Base-by-base conservation (phyloP, 2,113 vertebrate species). In the Silurus glanis region DNA sequence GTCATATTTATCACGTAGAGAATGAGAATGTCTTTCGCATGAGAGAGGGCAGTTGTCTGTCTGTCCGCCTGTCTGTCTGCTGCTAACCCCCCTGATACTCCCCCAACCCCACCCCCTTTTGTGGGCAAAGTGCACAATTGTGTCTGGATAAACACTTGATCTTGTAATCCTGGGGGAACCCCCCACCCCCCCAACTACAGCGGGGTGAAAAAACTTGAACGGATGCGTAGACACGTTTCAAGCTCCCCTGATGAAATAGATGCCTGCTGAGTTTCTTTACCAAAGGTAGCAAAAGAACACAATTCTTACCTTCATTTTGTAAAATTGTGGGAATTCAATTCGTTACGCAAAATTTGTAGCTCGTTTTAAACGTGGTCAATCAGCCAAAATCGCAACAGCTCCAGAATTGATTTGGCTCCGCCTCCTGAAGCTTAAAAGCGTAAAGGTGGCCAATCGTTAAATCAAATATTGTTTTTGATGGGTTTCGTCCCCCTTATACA, bases 1-100 rank as follows among this genome's bases (percentile, higher is more conserved):
- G 95, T 97, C 96, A 97, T 96, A 96, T 97, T 97, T 96, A 96
- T 97, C 62, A 67, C 95, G 94, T 97, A 97, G 96, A 96, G 96
- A 37, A 95, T 89, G 94, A 97, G 97, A 97, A 96, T 97, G 96
- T 97, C 96, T 86, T 94, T 96, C 96, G 96, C 95, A 94, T 97
- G 97, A 96, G 96, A 95, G 95, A 95, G 95, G 96, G 96, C 95
- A 96, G 97, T 96, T 95, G 96, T 93, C 88, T 89, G 91, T 92
- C 97, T 96, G 96, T 82, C 59, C 21, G 8, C 95, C 93, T 93
- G 87, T 90, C 87, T 69, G 87, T 84, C 82, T 28, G 82, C 94
- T 95, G 95, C 95, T 94, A 92, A 92, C 88, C 87, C 85, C 91
- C 88, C 85, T 87, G 37, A 37, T 37, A 37, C 67, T 71, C 89